These are phyloP conservation scores for Coccyzus lansbergi DNA, from an alignment of 2,797 vertebrate genomes.

Conservation along the genomic window DNA sequence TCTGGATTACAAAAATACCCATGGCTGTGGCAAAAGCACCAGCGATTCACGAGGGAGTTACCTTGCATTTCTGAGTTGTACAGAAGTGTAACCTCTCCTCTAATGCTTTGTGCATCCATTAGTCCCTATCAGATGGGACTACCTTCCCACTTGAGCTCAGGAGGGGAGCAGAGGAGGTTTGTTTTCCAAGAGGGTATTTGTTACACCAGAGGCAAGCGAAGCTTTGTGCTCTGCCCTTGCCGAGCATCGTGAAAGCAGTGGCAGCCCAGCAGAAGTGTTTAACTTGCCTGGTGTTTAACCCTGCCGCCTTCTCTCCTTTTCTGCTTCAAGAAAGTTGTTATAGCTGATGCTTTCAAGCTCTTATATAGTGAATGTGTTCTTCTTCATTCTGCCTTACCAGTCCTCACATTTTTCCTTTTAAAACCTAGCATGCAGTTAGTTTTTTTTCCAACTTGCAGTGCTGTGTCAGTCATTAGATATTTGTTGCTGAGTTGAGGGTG, in stretches of 20 bases:
- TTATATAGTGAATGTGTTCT: neutral
- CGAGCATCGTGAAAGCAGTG: neutral
- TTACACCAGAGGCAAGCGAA: neutral
- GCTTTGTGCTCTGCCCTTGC: neutral
- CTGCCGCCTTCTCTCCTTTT: neutral
- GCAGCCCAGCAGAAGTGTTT: rapidly evolving
- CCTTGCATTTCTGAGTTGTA: neutral
- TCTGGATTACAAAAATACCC: neutral
- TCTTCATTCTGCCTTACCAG: conserved; percentile 4
- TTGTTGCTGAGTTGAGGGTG: neutral
- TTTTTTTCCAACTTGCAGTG: neutral
- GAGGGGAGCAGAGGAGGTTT: neutral
- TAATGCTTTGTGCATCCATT: neutral
- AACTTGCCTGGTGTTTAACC: neutral
- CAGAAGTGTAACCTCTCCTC: neutral
- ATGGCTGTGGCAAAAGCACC: neutral
- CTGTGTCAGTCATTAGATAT: neutral
- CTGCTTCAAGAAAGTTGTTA: neutral
- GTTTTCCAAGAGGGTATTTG: neutral
- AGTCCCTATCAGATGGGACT: rapidly evolving
- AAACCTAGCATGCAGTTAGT: neutral
- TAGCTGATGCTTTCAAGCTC: neutral
- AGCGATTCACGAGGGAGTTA: neutral
- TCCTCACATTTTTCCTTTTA: neutral
- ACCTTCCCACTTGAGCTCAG: neutral